Conservation (phyloP, 2,888 invertebrate genomes). For the Parnassius orleans region DNA sequence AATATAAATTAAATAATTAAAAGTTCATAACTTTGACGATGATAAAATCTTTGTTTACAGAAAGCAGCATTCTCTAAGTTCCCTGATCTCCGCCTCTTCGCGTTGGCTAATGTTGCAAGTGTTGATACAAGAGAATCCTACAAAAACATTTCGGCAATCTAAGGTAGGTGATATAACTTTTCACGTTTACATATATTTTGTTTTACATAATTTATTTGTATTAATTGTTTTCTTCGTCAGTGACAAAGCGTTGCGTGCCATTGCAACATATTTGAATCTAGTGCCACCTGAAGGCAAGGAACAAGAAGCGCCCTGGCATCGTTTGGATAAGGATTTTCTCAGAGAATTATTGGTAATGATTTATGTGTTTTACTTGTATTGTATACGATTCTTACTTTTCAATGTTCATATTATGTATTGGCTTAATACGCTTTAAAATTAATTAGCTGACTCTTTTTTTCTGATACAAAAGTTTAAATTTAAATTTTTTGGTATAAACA, state of each 20-base stretch:
- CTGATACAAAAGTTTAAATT: too few relatives aligned
- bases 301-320: slow-evolving; percentile 86
- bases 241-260: slow-evolving; percentile 88
- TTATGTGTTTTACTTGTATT: not conserved
- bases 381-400: not conserved
- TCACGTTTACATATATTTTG: not conserved
- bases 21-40: too few relatives aligned
- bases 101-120: slow-evolving; percentile 95
- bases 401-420: not conserved
- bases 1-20: too few relatives aligned
- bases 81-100: slow-evolving; percentile 91
- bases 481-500: too few relatives aligned
- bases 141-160: slow-evolving; percentile 91
- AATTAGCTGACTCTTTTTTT: too few relatives aligned
- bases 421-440: too few relatives aligned
- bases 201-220: not conserved
- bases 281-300: slow-evolving; percentile 88
- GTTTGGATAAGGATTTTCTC: slow-evolving; percentile 90
- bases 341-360: slow-evolving; percentile 89
- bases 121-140: slow-evolving; percentile 94
- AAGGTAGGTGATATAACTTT: slow-evolving; percentile 65
- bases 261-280: slow-evolving; percentile 93
- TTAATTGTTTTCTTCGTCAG: slow-evolving; percentile 47
- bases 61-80: slow-evolving; percentile 96
- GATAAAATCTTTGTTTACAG: slow-evolving; percentile 67